Conservation (phyloP, 1,140 invertebrate species). For the Drosophila ananassae region DNA sequence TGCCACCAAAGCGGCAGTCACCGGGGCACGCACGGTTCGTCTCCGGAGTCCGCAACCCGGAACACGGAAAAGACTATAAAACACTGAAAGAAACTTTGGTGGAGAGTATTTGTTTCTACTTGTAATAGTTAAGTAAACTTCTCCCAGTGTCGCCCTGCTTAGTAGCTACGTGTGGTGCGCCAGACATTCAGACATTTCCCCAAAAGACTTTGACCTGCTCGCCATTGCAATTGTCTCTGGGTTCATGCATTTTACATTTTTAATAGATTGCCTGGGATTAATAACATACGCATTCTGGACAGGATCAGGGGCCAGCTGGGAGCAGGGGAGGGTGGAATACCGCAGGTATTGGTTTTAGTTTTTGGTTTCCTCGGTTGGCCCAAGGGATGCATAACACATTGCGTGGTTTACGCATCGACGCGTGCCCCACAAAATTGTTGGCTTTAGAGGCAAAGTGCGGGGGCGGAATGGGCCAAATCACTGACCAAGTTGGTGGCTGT, state of each 20-base stretch:
- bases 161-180: constrained; percentile 57
- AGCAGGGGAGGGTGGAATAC: not conserved
- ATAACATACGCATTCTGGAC: constrained; percentile 56
- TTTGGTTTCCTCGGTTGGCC: constrained; percentile 42
- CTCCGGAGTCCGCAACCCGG: constrained; percentile 10
- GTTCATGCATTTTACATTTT: constrained; percentile 83
- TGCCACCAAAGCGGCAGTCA: constrained; percentile 27
- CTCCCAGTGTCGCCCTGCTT: constrained; percentile 24
- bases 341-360: constrained; percentile 55
- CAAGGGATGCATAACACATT: constrained; percentile 66
- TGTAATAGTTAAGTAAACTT: not conserved
- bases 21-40: constrained; percentile 47
- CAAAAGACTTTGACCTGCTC: constrained; percentile 40
- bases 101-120: not conserved
- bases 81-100: not conserved
- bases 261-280: constrained; percentile 81
- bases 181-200: constrained; percentile 68
- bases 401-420: constrained; percentile 68
- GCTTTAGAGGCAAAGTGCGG: not conserved
- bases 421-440: constrained; percentile 34
- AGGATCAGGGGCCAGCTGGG: not conserved
- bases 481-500: constrained; percentile 47
- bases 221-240: constrained; percentile 68
- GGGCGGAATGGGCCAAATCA: constrained; percentile 48
- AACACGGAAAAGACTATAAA: not conserved